Evolutionary conservation across 2,113 vertebrate genomes (phyloP).

Genomic region (Proteles cristata): DNA sequence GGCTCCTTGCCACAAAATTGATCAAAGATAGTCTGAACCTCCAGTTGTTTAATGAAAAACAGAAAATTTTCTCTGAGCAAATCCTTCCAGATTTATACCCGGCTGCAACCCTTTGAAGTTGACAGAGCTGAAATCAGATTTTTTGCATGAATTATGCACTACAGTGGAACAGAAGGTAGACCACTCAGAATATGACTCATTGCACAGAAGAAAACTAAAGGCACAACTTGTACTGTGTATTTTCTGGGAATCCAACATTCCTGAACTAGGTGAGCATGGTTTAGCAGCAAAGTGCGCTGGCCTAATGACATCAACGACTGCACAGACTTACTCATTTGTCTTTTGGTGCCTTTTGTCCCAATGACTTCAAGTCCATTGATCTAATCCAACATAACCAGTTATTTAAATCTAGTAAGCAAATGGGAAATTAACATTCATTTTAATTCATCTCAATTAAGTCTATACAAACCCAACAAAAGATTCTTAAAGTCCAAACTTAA

Average conservation of each 20-base stretch:
- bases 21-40: slow-evolving; percentile 65
- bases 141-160: slow-evolving; percentile 68
- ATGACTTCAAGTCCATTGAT: slow-evolving; percentile 6
- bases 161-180: slow-evolving; percentile 56
- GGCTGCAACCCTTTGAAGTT: slow-evolving; percentile 69
- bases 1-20: slow-evolving; percentile 41
- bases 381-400: background rate
- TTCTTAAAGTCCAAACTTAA: slow-evolving; percentile 48
- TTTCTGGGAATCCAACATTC: slow-evolving; percentile 28
- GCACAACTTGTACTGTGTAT: slow-evolving; percentile 24
- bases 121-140: slow-evolving; percentile 64
- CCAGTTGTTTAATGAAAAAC: slow-evolving; percentile 60
- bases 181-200: slow-evolving; percentile 65
- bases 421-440: slow-evolving; percentile 49
- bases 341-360: background rate
- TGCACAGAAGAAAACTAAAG: background rate
- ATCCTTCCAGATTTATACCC: slow-evolving; percentile 64
- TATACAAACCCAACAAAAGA: slow-evolving; percentile 48
- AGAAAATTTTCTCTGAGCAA: slow-evolving; percentile 63
- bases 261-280: background rate
- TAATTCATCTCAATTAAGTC: slow-evolving; percentile 53
- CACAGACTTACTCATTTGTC: background rate
- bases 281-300: background rate
- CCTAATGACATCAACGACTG: background rate
- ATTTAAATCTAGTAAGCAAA: slow-evolving; percentile 37